Evolutionary conservation across 1,140 invertebrate genomes (phyloP), one percentile per base, ranked within the genome.

Genomic region (Leptinotarsa lineolata): DNA sequence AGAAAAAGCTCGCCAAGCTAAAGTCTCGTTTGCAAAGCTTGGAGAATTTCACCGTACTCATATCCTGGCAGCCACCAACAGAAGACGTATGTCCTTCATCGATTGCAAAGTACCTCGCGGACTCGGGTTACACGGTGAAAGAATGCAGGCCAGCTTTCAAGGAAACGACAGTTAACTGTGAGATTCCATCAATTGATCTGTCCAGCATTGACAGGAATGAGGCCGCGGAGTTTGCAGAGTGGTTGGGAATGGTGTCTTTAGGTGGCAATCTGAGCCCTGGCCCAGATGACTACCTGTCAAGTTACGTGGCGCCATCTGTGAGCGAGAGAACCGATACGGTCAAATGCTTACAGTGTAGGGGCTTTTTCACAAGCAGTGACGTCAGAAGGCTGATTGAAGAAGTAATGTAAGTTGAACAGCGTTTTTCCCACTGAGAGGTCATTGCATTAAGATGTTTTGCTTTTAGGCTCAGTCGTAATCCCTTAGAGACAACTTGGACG

Each of bases 61-160:
- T 90, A 54, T 77, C 82, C 45, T 90, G 89, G 89, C 84, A 88
- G 77, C 85, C 89, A 72, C 84, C 86, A 79, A 85, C 85, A 21
- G 81, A 83, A 74, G 83, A 84, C 24, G 68, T 90, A 20, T 90
- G 89, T 76, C 88, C 89, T 65, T 90, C 89, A 16, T 90, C 89
- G 1, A 73, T 89, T 46, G 89, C 89, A 39, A 85, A 87, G 69
- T 90, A 88, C 84, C 89, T 90, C 76, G 22, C 84, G 39, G 79
- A 85, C 71, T 79, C 73, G 48, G 84, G 85, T 4, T 87, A 87
- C 70, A 72, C 78, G 4, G 85, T 89, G 11, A 80, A 80, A 46
- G 68, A 86, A 24, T 89, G 87, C 79, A 75, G 77, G 24, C 85
- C 86, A 68, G 81, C 82, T 60, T 80, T 81, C 76, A 77, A 72